Conservation (phyloP, 2,113 vertebrate genomes). For the Cyrtonyx montezumae region DNA sequence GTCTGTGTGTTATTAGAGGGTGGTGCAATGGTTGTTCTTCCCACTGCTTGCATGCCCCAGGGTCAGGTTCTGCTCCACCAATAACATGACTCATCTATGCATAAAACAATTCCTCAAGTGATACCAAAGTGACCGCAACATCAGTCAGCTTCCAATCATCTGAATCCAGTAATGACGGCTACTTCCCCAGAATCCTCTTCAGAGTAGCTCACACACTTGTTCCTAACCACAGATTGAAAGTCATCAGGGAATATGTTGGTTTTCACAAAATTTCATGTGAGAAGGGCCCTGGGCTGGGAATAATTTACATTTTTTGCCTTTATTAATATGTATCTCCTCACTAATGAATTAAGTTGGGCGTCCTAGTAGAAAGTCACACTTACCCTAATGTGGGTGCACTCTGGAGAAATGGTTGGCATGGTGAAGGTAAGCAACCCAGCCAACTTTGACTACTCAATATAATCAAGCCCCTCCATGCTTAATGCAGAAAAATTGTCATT, state of each 20-base stretch:
- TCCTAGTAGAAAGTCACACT: not conserved
- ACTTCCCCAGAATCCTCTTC: slow-evolving; percentile 41
- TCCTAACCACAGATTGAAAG: slow-evolving; percentile 35
- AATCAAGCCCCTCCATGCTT: not conserved
- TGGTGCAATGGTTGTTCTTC: slow-evolving; percentile 62
- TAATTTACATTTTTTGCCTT: not conserved
- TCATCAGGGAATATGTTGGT: slow-evolving; percentile 7
- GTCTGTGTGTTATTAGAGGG: slow-evolving; percentile 70
- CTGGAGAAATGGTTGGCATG: not conserved
- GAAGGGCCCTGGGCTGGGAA: not conserved
- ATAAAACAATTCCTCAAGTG: slow-evolving; percentile 64
- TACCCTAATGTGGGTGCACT: not conserved
- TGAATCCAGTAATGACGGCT: slow-evolving; percentile 46
- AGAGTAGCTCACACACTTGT: slow-evolving; percentile 46
- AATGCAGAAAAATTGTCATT: not conserved
- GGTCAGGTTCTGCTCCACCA: slow-evolving; percentile 68
- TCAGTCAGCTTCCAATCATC: slow-evolving; percentile 55
- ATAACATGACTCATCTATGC: slow-evolving; percentile 68
- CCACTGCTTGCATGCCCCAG: slow-evolving; percentile 46
- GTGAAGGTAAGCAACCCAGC: not conserved
- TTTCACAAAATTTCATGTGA: slow-evolving; percentile 24
- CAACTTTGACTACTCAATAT: not conserved
- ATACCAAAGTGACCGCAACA: slow-evolving; percentile 60
- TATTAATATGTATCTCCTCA: not conserved
- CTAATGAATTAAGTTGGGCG: not conserved